Evolutionary conservation across 2,888 invertebrate genomes (phyloP).

Genomic region (Cybosia mesomella): DNA sequence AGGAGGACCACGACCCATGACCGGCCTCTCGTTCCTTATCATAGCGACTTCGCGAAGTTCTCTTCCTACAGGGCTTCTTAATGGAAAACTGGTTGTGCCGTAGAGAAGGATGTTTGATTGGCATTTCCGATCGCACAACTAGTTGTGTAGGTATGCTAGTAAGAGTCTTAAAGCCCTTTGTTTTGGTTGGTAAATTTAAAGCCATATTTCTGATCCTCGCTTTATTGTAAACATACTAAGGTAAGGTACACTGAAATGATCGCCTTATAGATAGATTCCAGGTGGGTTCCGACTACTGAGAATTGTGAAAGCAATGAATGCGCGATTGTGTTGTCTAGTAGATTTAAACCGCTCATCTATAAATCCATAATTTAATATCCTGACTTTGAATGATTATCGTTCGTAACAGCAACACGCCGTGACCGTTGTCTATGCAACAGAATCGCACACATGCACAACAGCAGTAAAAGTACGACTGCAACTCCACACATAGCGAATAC

Average conservation of each 20-base stretch:
- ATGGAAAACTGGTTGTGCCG: too few species aligned
- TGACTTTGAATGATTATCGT: slow-evolving; percentile 45
- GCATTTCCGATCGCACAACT: too few species aligned
- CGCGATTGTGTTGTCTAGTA: background rate
- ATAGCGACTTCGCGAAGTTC: too few species aligned
- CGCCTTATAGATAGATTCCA: background rate
- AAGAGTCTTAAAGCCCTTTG: too few species aligned
- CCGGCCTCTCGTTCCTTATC: too few species aligned
- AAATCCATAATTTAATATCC: slow-evolving; percentile 10
- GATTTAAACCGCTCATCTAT: background rate
- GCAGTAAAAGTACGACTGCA: slow-evolving; percentile 79
- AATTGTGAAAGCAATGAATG: background rate
- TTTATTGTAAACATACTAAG: background rate
- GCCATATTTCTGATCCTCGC: background rate
- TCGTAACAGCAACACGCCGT: slow-evolving; percentile 60
- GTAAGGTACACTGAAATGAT: too few species aligned
- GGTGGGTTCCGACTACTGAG: background rate
- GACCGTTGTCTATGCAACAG: slow-evolving; percentile 75
- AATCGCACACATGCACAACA: slow-evolving; percentile 83
- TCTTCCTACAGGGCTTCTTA: too few species aligned
- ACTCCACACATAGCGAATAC: slow-evolving; percentile 88
- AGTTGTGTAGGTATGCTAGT: too few species aligned
- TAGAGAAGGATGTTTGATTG: too few species aligned
- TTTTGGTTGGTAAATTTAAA: background rate
- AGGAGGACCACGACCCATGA: too few species aligned